Evolutionary conservation across 2,888 invertebrate species (phyloP).

Genomic region (Sipunculus nudus): DNA sequence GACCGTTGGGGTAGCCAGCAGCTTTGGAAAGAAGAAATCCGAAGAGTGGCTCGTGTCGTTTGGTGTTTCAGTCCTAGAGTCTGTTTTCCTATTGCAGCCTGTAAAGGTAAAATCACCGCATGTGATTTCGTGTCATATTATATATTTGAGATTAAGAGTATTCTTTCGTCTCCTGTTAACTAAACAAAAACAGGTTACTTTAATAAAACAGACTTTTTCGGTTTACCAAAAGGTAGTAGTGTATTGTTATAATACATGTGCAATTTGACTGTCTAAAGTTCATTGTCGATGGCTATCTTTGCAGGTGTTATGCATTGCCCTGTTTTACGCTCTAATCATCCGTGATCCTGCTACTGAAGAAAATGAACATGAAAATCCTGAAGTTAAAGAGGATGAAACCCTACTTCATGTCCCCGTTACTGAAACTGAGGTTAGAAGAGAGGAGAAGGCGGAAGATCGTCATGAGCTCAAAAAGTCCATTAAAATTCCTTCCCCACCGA

Average conservation of each 20-base stretch:
- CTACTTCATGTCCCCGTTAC: slow-evolving; percentile 42
- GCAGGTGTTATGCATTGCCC: slow-evolving; percentile 40
- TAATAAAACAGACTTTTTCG: no score
- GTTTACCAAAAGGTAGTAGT: no score
- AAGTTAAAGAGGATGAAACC: slow-evolving; percentile 39
- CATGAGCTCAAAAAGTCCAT: slow-evolving; percentile 31
- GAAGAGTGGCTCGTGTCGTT: slow-evolving; percentile 31
- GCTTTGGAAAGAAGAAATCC: slow-evolving; percentile 26
- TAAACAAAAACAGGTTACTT: no score
- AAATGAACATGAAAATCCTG: slow-evolving; percentile 26
- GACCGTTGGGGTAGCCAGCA: slow-evolving; percentile 32
- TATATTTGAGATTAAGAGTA: no score
- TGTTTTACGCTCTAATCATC: slow-evolving; percentile 46
- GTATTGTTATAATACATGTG: no score
- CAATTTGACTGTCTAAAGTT: no score
- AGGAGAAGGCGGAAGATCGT: slow-evolving; percentile 27
- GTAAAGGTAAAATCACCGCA: slow-evolving; percentile 41
- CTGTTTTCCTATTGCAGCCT: slow-evolving; percentile 33
- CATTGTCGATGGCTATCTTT: no score
- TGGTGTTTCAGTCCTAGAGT: slow-evolving; percentile 27
- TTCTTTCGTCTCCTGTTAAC: no score
- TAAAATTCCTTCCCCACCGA: slow-evolving; percentile 38
- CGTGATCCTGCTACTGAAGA: slow-evolving; percentile 44
- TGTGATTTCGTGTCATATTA: no score
- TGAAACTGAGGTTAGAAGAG: slow-evolving; percentile 36